Percentiles rank a stretch among this genome's conserved stretches.
Conservation (phyloP, 2,888 invertebrate species). For the Drosophila helvetica region DNA sequence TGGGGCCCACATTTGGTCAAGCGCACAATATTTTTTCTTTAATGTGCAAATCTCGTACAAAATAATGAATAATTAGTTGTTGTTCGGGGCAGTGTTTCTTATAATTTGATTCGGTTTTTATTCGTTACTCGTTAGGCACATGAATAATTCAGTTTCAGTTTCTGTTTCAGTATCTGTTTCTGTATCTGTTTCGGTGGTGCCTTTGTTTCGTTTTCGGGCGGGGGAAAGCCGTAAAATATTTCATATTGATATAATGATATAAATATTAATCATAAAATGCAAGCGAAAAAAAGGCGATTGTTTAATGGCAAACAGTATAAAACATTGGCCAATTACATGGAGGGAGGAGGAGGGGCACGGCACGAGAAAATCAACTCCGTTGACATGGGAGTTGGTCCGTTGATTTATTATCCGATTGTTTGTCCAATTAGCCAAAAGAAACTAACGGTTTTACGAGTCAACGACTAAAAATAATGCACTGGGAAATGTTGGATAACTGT, state of each 20-base stretch:
- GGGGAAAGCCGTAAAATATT: slow-evolving; percentile 56
- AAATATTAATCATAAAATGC: slow-evolving; percentile 55
- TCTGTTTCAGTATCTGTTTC: not conserved
- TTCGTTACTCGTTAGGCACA: slow-evolving; percentile 68
- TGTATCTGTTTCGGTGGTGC: slow-evolving; percentile 10
- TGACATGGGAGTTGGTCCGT: slow-evolving; percentile 58
- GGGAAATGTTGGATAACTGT: not conserved
- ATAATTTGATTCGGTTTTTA: slow-evolving; percentile 76
- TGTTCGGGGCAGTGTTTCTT: slow-evolving; percentile 59
- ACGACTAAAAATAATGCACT: slow-evolving; percentile 56
- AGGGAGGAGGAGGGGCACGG: not conserved
- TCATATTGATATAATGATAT: slow-evolving; percentile 69
- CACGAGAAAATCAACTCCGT: slow-evolving; percentile 54
- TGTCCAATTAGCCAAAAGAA: slow-evolving; percentile 64
- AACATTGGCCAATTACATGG: slow-evolving; percentile 47
- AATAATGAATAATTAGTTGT: slow-evolving; percentile 74
- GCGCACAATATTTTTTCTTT: slow-evolving; percentile 29
- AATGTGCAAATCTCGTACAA: slow-evolving; percentile 66
- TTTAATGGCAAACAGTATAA: slow-evolving; percentile 34
- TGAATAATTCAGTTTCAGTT: slow-evolving; percentile 69
- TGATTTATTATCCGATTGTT: slow-evolving; percentile 73
- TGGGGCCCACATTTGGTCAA: slow-evolving; percentile 45
- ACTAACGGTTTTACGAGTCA: slow-evolving; percentile 19
- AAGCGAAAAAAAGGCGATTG: slow-evolving; percentile 20
- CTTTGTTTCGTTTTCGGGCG: slow-evolving; percentile 39